These are phyloP conservation scores for Hoplostethus atlanticus DNA, from an alignment of 2,797 vertebrate species.

Conservation along the genomic window DNA sequence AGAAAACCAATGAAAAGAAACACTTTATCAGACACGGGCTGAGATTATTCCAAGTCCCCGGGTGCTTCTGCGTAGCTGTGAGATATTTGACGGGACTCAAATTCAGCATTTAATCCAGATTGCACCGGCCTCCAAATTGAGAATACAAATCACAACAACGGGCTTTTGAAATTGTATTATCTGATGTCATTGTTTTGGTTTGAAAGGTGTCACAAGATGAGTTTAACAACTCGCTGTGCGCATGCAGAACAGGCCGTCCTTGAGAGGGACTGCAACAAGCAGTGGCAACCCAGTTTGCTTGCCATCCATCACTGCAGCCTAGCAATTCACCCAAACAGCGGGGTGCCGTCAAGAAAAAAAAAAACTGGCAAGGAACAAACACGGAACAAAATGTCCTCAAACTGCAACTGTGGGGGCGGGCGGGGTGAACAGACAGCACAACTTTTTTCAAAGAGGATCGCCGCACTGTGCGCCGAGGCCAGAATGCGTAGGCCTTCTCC, in stretches of 20 bases:
- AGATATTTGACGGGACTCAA: background rate
- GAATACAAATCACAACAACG: constrained; percentile 8
- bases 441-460: constrained; percentile 67
- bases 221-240: constrained; percentile 10
- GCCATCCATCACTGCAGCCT: constrained; percentile 69
- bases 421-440: constrained; percentile 59
- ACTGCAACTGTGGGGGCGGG: constrained; percentile 57
- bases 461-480: constrained; percentile 30
- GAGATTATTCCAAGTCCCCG: constrained; percentile 1
- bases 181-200: background rate
- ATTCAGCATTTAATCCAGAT: constrained; percentile 4
- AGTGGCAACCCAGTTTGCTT: constrained; percentile 60
- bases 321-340: constrained; percentile 64
- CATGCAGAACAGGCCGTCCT: constrained; percentile 33
- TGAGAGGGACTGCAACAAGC: constrained; percentile 49
- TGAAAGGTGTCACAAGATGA: background rate
- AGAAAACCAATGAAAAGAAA: constrained; percentile 1
- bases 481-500: constrained; percentile 43
- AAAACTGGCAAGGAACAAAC: constrained; percentile 64
- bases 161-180: background rate
- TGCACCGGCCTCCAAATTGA: background rate
- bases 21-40: constrained; percentile 3
- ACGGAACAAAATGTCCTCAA: constrained; percentile 70
- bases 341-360: constrained; percentile 52
- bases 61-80: background rate